These are phyloP conservation scores for Rafetus swinhoei DNA, from an alignment of 2,113 vertebrate genomes.

Conservation along the genomic window DNA sequence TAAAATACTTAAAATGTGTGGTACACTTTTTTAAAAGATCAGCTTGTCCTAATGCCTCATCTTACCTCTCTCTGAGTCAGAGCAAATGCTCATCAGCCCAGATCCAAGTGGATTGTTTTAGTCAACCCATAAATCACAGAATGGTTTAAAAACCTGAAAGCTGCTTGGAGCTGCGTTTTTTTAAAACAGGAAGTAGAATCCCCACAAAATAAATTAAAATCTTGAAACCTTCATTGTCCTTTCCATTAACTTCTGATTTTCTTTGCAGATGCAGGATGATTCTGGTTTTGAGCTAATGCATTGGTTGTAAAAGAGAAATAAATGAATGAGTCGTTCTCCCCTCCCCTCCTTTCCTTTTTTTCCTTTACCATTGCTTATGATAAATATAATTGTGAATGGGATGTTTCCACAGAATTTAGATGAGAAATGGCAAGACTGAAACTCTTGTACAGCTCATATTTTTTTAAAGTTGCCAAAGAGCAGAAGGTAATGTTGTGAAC, in stretches of 20 bases:
- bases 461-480: neutral
- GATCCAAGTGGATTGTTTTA: neutral
- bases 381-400: neutral
- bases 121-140: neutral
- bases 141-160: neutral
- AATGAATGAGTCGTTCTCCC: neutral
- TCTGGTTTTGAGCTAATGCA: neutral
- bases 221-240: neutral
- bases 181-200: neutral
- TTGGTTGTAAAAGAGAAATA: neutral
- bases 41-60: neutral
- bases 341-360: neutral
- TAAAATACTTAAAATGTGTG: neutral
- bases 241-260: neutral
- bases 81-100: neutral
- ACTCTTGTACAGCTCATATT: neutral
- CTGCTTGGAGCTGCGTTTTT: slow-evolving; percentile 5
- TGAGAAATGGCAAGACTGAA: neutral
- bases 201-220: neutral
- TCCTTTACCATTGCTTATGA: neutral
- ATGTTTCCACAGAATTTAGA: neutral
- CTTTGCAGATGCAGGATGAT: neutral
- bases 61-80: neutral
- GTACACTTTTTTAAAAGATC: neutral
- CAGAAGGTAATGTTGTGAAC: neutral